Evolutionary conservation across 2,888 invertebrate genomes (phyloP).

Genomic region (Synergus gifuensis): DNA sequence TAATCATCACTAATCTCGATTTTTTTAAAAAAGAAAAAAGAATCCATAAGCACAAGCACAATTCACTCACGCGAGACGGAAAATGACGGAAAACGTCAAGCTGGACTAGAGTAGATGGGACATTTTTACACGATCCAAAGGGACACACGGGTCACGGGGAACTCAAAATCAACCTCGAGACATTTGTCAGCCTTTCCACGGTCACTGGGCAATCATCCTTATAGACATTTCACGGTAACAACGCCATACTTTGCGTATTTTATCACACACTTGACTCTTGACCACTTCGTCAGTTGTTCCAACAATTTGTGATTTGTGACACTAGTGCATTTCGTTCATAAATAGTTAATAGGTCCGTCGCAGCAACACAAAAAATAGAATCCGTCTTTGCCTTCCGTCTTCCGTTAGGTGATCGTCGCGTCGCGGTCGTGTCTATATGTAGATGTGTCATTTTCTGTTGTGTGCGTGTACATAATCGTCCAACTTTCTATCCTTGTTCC

Average conservation of each 20-base stretch:
- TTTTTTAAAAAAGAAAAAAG: conserved; percentile 26
- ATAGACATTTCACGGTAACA: conserved; percentile 63
- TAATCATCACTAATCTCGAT: conserved; percentile 52
- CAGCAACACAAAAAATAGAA: conserved; percentile 23
- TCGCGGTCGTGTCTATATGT: too few species aligned
- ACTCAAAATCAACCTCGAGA: conserved; percentile 57
- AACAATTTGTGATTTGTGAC: conserved; percentile 15
- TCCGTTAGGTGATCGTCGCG: neutral
- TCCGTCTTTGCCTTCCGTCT: conserved; percentile 24
- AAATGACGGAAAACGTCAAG: conserved; percentile 48
- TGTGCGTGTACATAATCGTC: too few species aligned
- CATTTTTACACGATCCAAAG: conserved; percentile 52
- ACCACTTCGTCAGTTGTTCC: neutral
- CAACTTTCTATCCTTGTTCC: too few species aligned
- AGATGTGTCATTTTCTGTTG: too few species aligned
- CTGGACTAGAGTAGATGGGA: conserved; percentile 54
- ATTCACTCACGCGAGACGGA: conserved; percentile 59
- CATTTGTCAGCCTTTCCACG: conserved; percentile 53
- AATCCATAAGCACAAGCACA: conserved; percentile 51
- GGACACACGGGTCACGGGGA: conserved; percentile 46
- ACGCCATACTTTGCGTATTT: conserved; percentile 46
- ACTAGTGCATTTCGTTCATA: conserved; percentile 19
- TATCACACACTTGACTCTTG: neutral
- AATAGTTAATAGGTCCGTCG: conserved; percentile 40
- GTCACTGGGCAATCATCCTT: conserved; percentile 51